phyloP scores from a whole-genome alignment of 2,888 invertebrate species.

The Cartodere bifasciata region DNA sequence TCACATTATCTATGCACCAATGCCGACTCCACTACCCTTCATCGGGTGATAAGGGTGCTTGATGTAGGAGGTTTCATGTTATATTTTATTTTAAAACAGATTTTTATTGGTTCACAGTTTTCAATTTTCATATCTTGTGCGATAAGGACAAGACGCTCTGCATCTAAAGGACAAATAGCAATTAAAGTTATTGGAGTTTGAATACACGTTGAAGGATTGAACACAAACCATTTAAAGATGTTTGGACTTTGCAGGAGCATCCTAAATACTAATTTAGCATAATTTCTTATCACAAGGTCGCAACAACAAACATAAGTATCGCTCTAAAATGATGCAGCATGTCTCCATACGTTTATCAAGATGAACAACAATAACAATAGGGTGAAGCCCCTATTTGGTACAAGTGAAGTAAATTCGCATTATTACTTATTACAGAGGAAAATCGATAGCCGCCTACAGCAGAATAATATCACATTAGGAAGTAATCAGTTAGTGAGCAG shows the following conservation, averaged over 20 bases:
- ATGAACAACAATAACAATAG: conserved; percentile 6
- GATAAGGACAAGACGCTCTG: conserved; percentile 9
- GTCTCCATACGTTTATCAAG: conserved; percentile 3
- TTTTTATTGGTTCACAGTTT: conserved; percentile 27
- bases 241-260: no score
- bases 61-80: conserved; percentile 17
- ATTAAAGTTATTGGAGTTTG: no score
- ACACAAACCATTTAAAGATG: no score
- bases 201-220: no score
- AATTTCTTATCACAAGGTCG: no score
- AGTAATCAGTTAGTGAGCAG: no score
- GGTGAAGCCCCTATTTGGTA: conserved; percentile 9
- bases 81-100: conserved; percentile 34
- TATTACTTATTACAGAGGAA: conserved; percentile 8
- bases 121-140: neutral
- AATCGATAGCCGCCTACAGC: conserved; percentile 8
- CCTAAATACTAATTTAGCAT: no score
- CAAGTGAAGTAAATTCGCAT: conserved; percentile 6
- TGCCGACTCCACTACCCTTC: conserved; percentile 28
- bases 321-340: no score
- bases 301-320: no score
- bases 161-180: no score
- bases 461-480: no score
- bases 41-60: conserved; percentile 25
- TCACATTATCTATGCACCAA: conserved; percentile 39